A percentile compares a stretch with the other conserved stretches of the same genome.
These are phyloP conservation scores for Sebastes jordani DNA, from an alignment of 2,797 vertebrate genomes.

Conservation along the genomic window DNA sequence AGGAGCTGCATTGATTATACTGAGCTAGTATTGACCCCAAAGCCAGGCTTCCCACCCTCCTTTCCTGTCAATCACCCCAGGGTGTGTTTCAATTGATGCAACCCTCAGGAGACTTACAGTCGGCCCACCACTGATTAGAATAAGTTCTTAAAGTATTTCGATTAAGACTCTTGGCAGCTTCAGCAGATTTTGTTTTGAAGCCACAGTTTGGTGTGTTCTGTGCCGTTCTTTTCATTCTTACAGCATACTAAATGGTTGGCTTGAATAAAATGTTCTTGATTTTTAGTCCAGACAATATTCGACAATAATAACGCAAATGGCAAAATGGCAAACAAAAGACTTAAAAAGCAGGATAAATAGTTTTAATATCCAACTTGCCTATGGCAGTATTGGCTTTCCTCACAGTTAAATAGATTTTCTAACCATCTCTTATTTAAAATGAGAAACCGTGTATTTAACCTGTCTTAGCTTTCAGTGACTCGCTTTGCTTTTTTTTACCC, in stretches of 20 bases:
- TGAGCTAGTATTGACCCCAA: conserved; percentile 16
- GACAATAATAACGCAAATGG: background rate
- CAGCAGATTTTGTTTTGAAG: background rate
- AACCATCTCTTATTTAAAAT: background rate
- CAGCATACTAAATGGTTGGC: background rate
- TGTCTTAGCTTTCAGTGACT: background rate
- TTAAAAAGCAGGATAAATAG: background rate
- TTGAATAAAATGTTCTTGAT: background rate
- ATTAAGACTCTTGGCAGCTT: background rate
- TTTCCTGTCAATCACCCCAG: background rate
- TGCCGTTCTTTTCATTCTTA: background rate
- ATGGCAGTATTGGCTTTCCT: background rate
- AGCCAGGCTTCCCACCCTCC: background rate
- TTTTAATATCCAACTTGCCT: background rate
- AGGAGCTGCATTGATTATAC: conserved; percentile 8
- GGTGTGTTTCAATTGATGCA: background rate
- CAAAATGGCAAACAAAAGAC: background rate
- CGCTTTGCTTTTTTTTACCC: background rate
- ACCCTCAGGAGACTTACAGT: background rate
- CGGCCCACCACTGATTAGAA: background rate
- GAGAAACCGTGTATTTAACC: background rate
- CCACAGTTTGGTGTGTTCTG: background rate
- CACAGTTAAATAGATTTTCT: background rate
- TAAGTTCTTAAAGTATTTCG: background rate
- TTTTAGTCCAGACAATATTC: background rate